A percentile compares a stretch with the other conserved stretches of the same genome.
phyloP scores from a whole-genome alignment of 2,113 vertebrate genomes.

The Channa maculata region DNA sequence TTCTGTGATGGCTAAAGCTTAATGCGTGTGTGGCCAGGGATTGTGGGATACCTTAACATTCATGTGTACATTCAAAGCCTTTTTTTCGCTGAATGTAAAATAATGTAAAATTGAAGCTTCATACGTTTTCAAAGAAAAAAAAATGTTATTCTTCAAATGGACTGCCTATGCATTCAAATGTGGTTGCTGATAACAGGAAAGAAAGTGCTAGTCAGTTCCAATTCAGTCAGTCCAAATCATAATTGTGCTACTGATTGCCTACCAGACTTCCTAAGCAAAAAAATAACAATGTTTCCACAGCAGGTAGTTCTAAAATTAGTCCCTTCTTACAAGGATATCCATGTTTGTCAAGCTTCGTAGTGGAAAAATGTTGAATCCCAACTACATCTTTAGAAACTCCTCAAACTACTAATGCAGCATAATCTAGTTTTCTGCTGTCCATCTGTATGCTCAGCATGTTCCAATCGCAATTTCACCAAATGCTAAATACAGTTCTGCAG shows the following conservation, averaged over 20 bases:
- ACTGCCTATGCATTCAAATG: too few species aligned
- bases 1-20: slow-evolving; percentile 27
- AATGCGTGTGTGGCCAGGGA: background rate
- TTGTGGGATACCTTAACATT: slow-evolving; percentile 16
- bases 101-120: too few species aligned
- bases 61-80: background rate
- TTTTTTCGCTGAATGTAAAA: too few species aligned
- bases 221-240: background rate
- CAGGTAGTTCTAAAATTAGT: slow-evolving; percentile 1
- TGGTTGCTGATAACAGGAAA: background rate
- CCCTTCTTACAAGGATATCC: slow-evolving; percentile 7
- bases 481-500: slow-evolving; percentile 11
- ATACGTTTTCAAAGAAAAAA: too few species aligned
- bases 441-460: slow-evolving; percentile 54
- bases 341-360: slow-evolving; percentile 8
- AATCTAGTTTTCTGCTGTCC: slow-evolving; percentile 42
- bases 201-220: background rate
- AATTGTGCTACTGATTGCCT: background rate
- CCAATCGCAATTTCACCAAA: slow-evolving; percentile 27
- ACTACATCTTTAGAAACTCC: slow-evolving; percentile 11
- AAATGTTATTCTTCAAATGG: too few species aligned
- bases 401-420: slow-evolving; percentile 33
- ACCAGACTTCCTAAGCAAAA: background rate
- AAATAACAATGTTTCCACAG: background rate
- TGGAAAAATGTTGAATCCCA: slow-evolving; percentile 3